Conservation (phyloP, 2,797 vertebrate species). For the Falco columbarius region DNA sequence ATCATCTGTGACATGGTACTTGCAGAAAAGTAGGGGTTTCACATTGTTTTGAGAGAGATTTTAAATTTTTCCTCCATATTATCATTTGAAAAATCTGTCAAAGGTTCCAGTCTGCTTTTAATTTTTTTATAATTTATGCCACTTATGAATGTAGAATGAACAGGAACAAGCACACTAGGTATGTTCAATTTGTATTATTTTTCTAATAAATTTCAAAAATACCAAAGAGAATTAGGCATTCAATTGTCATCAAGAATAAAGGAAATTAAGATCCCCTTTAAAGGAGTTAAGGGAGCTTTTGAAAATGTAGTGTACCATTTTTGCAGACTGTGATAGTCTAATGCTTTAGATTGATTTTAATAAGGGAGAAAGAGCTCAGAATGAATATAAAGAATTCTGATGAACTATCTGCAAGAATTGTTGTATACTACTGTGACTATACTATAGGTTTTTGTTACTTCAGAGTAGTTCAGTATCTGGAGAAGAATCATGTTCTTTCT, state of each 20-base stretch:
- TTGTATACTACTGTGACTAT: background rate
- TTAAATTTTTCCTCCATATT: background rate
- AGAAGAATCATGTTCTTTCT: background rate
- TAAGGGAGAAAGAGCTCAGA: background rate
- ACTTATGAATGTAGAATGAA: background rate
- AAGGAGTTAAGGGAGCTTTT: background rate
- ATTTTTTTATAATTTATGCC: background rate
- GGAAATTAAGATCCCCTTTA: background rate
- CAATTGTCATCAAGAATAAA: background rate
- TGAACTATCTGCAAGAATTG: background rate
- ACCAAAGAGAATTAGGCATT: background rate
- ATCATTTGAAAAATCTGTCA: background rate
- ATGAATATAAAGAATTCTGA: background rate
- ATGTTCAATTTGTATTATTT: background rate
- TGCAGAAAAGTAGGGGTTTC: background rate
- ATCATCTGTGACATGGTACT: background rate
- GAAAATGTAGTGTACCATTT: background rate
- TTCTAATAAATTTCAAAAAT: background rate
- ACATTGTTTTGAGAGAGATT: background rate
- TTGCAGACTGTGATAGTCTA: background rate
- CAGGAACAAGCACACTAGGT: background rate
- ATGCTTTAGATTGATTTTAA: background rate
- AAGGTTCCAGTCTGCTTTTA: background rate
- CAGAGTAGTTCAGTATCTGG: background rate
- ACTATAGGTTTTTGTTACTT: background rate